These are phyloP conservation scores for Sitobion miscanthi DNA, from an alignment of 1,140 invertebrate genomes.

Conservation along the genomic window DNA sequence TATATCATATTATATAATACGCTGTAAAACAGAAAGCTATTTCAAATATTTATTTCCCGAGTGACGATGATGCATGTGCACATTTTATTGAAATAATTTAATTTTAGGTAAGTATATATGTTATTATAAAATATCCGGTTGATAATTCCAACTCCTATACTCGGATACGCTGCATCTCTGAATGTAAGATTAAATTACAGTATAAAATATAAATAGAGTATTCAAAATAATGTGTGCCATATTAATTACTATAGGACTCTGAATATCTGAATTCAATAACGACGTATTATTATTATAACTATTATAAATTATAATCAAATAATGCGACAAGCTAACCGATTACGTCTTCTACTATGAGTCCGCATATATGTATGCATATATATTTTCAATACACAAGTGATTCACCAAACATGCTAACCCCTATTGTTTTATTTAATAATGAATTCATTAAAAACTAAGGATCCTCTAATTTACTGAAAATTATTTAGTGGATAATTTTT, in stretches of 20 bases:
- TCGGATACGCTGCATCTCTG: not conserved
- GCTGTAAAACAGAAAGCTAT: not conserved
- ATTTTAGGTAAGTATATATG: not conserved
- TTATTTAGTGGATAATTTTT: too few relatives aligned
- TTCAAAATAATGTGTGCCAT: not conserved
- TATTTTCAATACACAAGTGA: too few relatives aligned
- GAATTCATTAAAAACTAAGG: too few relatives aligned
- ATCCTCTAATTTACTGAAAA: too few relatives aligned
- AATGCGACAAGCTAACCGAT: not conserved
- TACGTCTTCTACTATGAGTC: not conserved
- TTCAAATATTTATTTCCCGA: not conserved
- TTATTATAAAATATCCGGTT: constrained; percentile 6
- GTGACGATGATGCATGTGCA: constrained; percentile 18
- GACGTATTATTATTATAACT: not conserved
- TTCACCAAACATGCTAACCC: too few relatives aligned
- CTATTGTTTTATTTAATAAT: too few relatives aligned
- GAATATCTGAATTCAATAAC: not conserved
- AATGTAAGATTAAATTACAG: not conserved
- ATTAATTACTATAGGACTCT: not conserved
- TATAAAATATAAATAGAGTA: not conserved
- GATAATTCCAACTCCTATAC: not conserved
- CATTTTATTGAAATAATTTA: constrained; percentile 19
- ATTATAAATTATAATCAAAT: not conserved
- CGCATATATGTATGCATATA: not conserved
- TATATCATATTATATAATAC: not conserved